Evolutionary conservation across 1,140 invertebrate genomes (phyloP).

Genomic region (Sinonovacula constricta): DNA sequence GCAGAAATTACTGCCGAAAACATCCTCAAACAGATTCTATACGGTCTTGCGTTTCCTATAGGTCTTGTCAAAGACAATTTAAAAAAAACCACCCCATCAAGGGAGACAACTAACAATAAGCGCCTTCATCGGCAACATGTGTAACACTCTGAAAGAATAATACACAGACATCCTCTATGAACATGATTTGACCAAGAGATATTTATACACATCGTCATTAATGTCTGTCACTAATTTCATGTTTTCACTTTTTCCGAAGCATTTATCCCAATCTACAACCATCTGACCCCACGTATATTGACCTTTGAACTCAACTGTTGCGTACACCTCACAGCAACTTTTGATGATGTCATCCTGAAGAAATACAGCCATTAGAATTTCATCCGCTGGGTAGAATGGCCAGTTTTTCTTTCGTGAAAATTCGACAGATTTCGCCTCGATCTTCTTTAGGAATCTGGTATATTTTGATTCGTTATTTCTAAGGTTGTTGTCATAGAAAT

Average conservation of each 20-base stretch:
- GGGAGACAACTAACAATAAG: no score
- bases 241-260: slow-evolving; percentile 13
- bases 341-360: slow-evolving; percentile 34
- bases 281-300: slow-evolving; percentile 45
- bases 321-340: slow-evolving; percentile 28
- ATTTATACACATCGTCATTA: slow-evolving; percentile 11
- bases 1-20: no score
- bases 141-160: no score
- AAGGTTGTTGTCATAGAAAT: slow-evolving; percentile 13
- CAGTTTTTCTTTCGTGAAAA: slow-evolving; percentile 7
- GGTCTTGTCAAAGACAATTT: no score
- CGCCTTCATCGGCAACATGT: no score
- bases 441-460: slow-evolving; percentile 26
- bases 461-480: not conserved
- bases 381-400: slow-evolving; percentile 24
- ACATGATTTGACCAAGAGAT: no score
- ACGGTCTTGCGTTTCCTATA: no score
- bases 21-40: no score
- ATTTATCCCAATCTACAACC: slow-evolving; percentile 39
- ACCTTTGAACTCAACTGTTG: slow-evolving; percentile 43
- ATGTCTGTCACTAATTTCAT: slow-evolving; percentile 31
- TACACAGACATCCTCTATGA: no score
- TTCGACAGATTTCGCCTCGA: slow-evolving; percentile 25
- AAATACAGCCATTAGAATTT: slow-evolving; percentile 20
- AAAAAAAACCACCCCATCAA: no score